phyloP scores from a whole-genome alignment of 2,113 vertebrate genomes.

The Sylvietta virens region DNA sequence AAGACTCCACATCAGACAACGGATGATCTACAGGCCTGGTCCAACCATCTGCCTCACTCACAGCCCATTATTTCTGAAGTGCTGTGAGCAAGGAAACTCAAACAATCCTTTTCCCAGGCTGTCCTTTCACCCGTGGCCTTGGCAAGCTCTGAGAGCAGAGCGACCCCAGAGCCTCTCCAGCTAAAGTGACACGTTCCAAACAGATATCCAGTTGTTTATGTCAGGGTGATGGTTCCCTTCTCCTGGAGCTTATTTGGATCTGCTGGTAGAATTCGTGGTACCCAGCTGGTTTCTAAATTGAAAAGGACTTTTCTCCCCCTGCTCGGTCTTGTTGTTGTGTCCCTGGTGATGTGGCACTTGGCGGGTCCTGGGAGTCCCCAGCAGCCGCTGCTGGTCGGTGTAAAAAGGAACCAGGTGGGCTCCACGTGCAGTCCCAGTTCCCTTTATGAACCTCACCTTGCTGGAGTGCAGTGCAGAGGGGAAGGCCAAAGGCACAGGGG shows the following conservation, averaged over 20 bases:
- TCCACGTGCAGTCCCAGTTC: no score
- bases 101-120: not conserved
- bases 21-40: not conserved
- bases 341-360: no score
- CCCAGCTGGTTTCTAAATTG: not conserved
- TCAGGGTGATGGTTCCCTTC: not conserved
- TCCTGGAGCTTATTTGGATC: not conserved
- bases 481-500: no score
- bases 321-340: no score
- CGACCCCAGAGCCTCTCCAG: not conserved
- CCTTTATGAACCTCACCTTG: no score
- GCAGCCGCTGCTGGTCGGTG: no score
- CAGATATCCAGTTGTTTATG: not conserved
- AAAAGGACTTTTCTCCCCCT: not conserved
- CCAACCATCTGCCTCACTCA: not conserved
- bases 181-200: not conserved
- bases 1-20: not conserved
- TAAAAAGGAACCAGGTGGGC: no score
- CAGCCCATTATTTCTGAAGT: constrained; percentile 28
- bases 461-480: no score
- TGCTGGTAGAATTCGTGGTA: not conserved
- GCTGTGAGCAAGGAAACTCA: not conserved
- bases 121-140: constrained; percentile 8
- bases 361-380: no score
- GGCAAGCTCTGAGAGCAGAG: not conserved